Conservation (phyloP, 2,113 vertebrate species). For the Colistium nudipinnis region DNA sequence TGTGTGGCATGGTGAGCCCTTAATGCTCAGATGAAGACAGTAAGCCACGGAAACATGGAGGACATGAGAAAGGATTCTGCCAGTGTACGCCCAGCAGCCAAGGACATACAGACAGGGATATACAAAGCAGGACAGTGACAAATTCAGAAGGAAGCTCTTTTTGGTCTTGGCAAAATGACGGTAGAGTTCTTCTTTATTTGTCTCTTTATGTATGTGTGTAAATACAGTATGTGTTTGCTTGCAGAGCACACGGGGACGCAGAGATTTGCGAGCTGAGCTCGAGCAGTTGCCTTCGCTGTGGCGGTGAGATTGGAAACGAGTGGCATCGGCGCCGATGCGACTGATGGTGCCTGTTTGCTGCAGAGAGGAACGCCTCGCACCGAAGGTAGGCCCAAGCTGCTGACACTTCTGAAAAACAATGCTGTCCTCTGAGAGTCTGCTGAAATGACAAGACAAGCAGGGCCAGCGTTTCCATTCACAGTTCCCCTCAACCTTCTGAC, state of each 20-base stretch:
- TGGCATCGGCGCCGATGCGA: slow-evolving; percentile 74
- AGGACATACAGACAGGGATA: slow-evolving; percentile 47
- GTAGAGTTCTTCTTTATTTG: slow-evolving; percentile 37
- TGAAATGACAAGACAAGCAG: slow-evolving; percentile 63
- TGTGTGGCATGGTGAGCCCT: slow-evolving; percentile 44
- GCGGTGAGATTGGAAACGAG: slow-evolving; percentile 74
- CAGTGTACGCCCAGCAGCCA: slow-evolving; percentile 56
- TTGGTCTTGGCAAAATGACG: slow-evolving; percentile 51
- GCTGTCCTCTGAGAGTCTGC: slow-evolving; percentile 43
- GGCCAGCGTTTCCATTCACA: slow-evolving; percentile 67
- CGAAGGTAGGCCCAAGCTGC: slow-evolving; percentile 39
- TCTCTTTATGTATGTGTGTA: slow-evolving; percentile 37
- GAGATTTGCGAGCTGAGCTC: slow-evolving; percentile 77
- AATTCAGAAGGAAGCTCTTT: slow-evolving; percentile 42
- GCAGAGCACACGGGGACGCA: slow-evolving; percentile 72
- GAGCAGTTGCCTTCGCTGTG: slow-evolving; percentile 79
- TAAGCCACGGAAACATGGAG: slow-evolving; percentile 58
- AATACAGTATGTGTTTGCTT: slow-evolving; percentile 71
- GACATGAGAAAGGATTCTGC: slow-evolving; percentile 65
- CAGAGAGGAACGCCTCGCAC: slow-evolving; percentile 69
- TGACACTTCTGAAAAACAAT: slow-evolving; percentile 54
- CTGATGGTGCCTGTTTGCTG: slow-evolving; percentile 75
- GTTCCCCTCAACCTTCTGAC: slow-evolving; percentile 52
- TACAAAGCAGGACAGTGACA: slow-evolving; percentile 62
- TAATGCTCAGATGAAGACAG: slow-evolving; percentile 61